A percentile compares a stretch with the other conserved stretches of the same genome.
Evolutionary conservation across 2,797 vertebrate species (phyloP).

Genomic region (Hypotaenidia okinawae): DNA sequence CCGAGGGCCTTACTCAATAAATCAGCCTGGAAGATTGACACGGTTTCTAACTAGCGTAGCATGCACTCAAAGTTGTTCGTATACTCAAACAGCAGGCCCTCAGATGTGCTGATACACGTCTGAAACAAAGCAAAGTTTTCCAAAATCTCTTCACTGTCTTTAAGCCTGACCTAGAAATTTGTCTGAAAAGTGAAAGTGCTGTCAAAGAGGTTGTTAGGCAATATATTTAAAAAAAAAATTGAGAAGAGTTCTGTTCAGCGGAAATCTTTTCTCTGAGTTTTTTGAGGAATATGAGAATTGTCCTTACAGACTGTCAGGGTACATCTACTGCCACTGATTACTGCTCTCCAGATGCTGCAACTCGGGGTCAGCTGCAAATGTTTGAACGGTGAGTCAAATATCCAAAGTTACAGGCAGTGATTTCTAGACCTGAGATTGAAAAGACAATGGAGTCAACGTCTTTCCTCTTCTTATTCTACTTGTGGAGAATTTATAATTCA

Average conservation of each 20-base stretch:
- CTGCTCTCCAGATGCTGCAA: neutral
- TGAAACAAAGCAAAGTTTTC: neutral
- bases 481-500: neutral
- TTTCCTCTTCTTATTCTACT: neutral
- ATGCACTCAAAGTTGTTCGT: neutral
- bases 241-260: neutral
- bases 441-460: neutral
- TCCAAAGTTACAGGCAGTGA: neutral
- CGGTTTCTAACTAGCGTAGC: neutral
- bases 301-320: neutral
- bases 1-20: neutral
- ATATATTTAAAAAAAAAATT: neutral
- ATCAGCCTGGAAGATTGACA: neutral
- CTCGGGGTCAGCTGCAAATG: neutral
- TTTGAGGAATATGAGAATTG: neutral
- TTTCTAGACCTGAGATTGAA: neutral
- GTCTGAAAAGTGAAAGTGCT: neutral
- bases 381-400: accelerated
- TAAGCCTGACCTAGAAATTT: neutral
- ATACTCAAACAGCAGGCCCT: neutral
- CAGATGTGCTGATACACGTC: neutral
- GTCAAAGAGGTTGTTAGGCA: neutral
- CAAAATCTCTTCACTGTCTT: neutral
- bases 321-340: neutral
- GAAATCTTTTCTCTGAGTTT: neutral